Base-by-base conservation (phyloP, 2,888 invertebrate genomes). In the Rhingia rostrata region DNA sequence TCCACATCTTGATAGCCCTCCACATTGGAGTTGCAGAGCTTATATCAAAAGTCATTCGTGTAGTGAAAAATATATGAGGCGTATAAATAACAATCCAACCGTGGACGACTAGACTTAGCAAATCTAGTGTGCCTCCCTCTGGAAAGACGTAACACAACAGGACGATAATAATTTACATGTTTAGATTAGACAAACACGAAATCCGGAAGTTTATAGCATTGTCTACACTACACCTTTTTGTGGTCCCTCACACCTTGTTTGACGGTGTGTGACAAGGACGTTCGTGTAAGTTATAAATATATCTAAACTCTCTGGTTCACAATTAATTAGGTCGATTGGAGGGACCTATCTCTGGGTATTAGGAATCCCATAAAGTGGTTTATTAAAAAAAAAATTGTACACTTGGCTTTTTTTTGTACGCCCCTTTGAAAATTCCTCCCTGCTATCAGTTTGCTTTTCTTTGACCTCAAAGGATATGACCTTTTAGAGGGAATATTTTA, bases 311-410 rank as follows among this genome's bases (percentile, higher is more conserved):
- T 30, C 47, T 14, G 63, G 58, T 70, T 41, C 37, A n/a, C 61
- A 49, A 49, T 70, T 78, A 78, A 78, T 70, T 70, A 69, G 77
- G 69, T 58, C 69, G 63, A 78, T 63, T 70, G 77, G 56, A 56
- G 12, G 47, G 51, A 60, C 61, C 30, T 58, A 43, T 49, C 32
- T 9, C 10, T 47, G 7, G 41, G 5, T n/a, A 14, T 3, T 3
- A 35, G 39, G 47, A 51, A 67, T 12, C 58, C 60, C 14, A n/a
- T 14, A 39, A 47, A 75, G 60, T 33, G 61, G 45, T 64, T 64
- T 63, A 0, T 45, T 53, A 54, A 43, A 47, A 63, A 54, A 58
- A 49, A 49, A 39, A 30, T 49, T 30, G n/a, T 6, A 22, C 32
- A 7, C 39, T 6, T 35, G 35, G n/a, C 10, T 33, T 61, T 43